These are phyloP conservation scores for Peromyscus eremicus DNA, from an alignment of 2,797 vertebrate genomes.

Conservation along the genomic window DNA sequence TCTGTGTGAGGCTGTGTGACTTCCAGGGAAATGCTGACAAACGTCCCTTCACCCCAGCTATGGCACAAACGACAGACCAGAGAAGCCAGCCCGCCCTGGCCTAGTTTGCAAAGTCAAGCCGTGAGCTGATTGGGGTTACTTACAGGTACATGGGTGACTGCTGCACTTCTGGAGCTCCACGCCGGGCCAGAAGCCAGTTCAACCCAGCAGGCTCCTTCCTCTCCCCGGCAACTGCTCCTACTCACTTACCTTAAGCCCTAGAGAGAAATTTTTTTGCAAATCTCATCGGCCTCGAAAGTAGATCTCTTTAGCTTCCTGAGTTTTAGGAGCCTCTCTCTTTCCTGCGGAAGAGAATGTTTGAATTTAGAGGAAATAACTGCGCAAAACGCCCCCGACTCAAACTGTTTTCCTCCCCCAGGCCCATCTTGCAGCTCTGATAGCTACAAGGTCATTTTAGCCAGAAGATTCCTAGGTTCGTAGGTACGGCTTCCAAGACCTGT, in stretches of 20 bases:
- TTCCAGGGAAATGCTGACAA: background rate
- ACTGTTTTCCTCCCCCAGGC: background rate
- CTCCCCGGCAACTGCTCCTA: background rate
- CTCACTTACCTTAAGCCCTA: background rate
- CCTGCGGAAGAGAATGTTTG: background rate
- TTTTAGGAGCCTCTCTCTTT: background rate
- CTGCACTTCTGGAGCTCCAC: accelerated
- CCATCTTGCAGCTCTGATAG: background rate
- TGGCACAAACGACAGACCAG: background rate
- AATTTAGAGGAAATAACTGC: background rate
- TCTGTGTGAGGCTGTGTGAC: background rate
- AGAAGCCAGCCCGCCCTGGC: background rate
- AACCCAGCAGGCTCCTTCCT: background rate
- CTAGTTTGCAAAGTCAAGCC: background rate
- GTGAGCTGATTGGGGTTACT: background rate
- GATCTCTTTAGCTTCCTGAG: background rate
- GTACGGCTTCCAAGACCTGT: background rate
- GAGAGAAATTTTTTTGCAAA: background rate
- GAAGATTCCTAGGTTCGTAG: background rate
- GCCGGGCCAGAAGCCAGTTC: background rate
- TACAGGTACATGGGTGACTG: background rate
- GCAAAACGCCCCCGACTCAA: background rate
- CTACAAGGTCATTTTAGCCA: background rate
- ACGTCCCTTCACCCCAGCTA: background rate
- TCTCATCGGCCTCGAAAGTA: background rate